These are phyloP conservation scores for Saccostrea echinata DNA, from an alignment of 1,140 invertebrate species.

Conservation along the genomic window DNA sequence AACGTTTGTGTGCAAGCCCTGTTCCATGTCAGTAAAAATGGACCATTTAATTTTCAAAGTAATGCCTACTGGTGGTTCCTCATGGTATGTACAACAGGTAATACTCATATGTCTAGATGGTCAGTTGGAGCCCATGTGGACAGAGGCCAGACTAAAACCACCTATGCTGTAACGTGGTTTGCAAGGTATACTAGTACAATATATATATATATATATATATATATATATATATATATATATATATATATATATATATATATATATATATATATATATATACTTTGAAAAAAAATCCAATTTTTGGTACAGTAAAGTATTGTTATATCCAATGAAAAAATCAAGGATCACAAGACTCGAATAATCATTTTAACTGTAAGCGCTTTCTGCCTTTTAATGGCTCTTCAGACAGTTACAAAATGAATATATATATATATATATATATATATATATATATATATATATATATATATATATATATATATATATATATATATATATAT, in stretches of 20 bases:
- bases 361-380: no score
- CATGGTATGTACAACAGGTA: slow-evolving; percentile 29
- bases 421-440: background rate
- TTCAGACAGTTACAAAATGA: background rate
- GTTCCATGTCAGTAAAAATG: slow-evolving; percentile 47
- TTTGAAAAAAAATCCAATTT: no score
- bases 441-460: background rate
- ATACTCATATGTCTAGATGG: slow-evolving; percentile 44
- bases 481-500: no score
- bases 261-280: no score
- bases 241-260: no score
- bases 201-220: background rate
- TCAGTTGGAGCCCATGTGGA: slow-evolving; percentile 46
- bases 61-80: slow-evolving; percentile 47
- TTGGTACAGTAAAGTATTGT: no score
- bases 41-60: slow-evolving; percentile 23
- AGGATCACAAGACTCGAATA: no score
- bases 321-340: no score
- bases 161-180: slow-evolving; percentile 32
- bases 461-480: no score
- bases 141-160: slow-evolving; percentile 17
- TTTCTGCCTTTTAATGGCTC: no score
- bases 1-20: slow-evolving; percentile 39
- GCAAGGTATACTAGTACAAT: slow-evolving; percentile 35
- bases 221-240: background rate